A percentile compares a stretch with the other conserved stretches of the same genome.
Evolutionary conservation across 2,113 vertebrate species (phyloP).

Genomic region (Australoheros scitulus): DNA sequence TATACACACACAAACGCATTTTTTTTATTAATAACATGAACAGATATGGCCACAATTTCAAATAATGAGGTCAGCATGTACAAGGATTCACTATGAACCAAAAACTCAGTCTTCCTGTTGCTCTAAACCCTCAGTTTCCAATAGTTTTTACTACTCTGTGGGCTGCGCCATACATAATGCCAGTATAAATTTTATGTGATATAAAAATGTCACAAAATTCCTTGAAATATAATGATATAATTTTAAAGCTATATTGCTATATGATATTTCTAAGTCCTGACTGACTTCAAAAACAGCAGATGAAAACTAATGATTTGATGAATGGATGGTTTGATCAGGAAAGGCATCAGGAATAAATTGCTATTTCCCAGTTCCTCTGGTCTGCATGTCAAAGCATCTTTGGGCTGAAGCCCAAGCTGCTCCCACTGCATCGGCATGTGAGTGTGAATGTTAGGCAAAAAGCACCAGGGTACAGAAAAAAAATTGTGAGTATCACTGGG

Average conservation of each 20-base stretch:
- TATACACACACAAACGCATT: background rate
- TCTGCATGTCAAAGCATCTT: too few species aligned
- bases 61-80: background rate
- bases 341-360: too few species aligned
- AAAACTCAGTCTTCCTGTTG: background rate
- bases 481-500: background rate
- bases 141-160: background rate
- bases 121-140: background rate
- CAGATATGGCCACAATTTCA: background rate
- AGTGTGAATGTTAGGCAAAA: background rate
- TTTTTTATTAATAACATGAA: slow-evolving; percentile 1
- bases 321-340: too few species aligned
- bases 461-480: background rate
- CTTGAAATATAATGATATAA: background rate
- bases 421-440: too few species aligned
- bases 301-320: too few species aligned
- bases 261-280: background rate
- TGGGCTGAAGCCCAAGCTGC: too few species aligned
- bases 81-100: background rate
- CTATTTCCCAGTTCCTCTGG: too few species aligned
- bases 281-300: too few species aligned
- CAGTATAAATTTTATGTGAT: background rate
- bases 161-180: background rate
- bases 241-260: background rate
- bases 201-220: background rate